Evolutionary conservation across 2,888 invertebrate genomes (phyloP), one percentile per base, ranked within the genome.

Genomic region (Chrysolina oricalcia): DNA sequence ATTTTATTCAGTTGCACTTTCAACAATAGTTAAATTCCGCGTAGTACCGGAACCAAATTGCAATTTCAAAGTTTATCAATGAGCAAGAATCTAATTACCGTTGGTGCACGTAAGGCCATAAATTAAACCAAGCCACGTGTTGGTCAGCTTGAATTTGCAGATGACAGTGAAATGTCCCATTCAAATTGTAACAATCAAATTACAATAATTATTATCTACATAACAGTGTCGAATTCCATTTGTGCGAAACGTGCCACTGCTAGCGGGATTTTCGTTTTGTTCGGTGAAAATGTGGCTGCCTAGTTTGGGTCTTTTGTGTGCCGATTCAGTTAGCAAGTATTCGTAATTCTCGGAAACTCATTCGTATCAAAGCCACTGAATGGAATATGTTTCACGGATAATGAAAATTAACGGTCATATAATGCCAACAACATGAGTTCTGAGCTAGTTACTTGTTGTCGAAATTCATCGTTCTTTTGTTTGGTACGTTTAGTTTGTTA

Each of bases 171-270:
- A 74, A 74, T 50, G 75, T 66, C 66, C 74, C 64, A 70, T 74
- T 75, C 75, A 74, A 77, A 79, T 73, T 75, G 69, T 74, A 65
- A 77, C 75, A 79, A 75, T 74, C 75, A 70, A 75, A 77, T 75
- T 73, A 72, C 70, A 72, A 72, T 77, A 72, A 74, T 77, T 72
- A 75, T 77, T 74, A 73, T 71, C 70, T 70, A 70, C 70, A 66
- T 70, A 68, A 70, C 71, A 59, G 66, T 62, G 62, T 71, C 66
- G 41, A 73, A 74, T 74, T 76, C 72, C 67, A 53, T 67, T 67
- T 68, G 59, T 19, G 48, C 23, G 50, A 35, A 69, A 67, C 72
- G 72, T 74, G 69, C 11, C 17, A 40, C n/a, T 0, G 17, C 0
- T 11, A 19, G n/a, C n/a, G 9, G 21, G 43, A 27, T 27, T 53